Evolutionary conservation across 1,140 invertebrate species (phyloP).

Genomic region (Orius insidiosus): DNA sequence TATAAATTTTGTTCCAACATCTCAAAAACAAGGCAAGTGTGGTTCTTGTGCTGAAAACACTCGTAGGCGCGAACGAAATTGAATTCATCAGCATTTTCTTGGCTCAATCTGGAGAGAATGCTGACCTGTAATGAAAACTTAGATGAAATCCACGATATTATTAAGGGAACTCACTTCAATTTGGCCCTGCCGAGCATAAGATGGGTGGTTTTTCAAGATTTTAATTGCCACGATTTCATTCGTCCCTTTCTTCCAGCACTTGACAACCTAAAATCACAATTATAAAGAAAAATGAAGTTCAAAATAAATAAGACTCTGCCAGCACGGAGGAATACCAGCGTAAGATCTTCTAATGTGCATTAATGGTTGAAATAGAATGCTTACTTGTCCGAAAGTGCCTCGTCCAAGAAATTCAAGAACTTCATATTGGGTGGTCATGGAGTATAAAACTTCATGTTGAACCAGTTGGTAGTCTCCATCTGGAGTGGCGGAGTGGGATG

Average conservation of each 20-base stretch:
- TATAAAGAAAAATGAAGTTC: slow-evolving; percentile 33
- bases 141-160: background rate
- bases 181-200: slow-evolving; percentile 97
- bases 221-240: slow-evolving; percentile 99
- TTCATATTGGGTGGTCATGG: slow-evolving; percentile 82
- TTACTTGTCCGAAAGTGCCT: slow-evolving; percentile 90
- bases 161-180: slow-evolving; percentile 66
- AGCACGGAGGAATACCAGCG: too few species aligned
- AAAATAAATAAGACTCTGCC: too few species aligned
- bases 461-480: slow-evolving; percentile 97
- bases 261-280: slow-evolving; percentile 57
- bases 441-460: slow-evolving; percentile 91
- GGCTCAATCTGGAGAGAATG: slow-evolving; percentile 89
- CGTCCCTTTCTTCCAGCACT: slow-evolving; percentile 99
- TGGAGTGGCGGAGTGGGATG: slow-evolving; percentile 35
- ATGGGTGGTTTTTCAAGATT: slow-evolving; percentile 99
- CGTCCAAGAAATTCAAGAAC: slow-evolving; percentile 96
- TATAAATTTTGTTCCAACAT: slow-evolving; percentile 99
- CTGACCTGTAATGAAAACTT: slow-evolving; percentile 60
- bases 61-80: slow-evolving; percentile 99
- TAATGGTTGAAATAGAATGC: background rate
- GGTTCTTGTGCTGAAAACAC: slow-evolving; percentile 99
- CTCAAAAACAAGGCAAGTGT: slow-evolving; percentile 98
- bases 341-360: background rate
- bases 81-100: slow-evolving; percentile 99